Evolutionary conservation across 2,888 invertebrate species (phyloP), one percentile per base, ranked within the genome.

Genomic region (Sialis lutaria): DNA sequence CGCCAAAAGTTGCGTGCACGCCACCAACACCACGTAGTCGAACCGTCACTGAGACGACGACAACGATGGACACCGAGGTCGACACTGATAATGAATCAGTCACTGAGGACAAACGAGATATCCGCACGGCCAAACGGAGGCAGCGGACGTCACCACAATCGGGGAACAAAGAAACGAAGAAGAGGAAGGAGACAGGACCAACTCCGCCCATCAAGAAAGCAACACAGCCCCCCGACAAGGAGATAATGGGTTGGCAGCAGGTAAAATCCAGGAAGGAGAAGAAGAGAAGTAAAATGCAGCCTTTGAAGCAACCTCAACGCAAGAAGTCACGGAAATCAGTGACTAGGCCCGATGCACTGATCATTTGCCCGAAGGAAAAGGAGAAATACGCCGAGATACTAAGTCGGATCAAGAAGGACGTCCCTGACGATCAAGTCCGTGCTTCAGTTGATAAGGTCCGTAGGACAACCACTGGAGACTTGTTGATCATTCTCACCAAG

Each of bases 381-480:
- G 45, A 10, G 31, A 50, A 46, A 10, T 50, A 49, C n/a, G 45
- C 48, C 8, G 48, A 51, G 5, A 47, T 49, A 6, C 49, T 52
- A n/a, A 22, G 35, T 4, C 44, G 44, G 13, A 48, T 43, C 4
- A 48, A 46, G 40, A 10, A 10, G 5, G 45, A 43, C 7, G 48
- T 46, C 13, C 42, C 43, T 2, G 43, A 46, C 13, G 43, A 46
- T 7, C 46, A 49, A 45, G 48, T 35, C 33, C 6, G 48, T 6
- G 9, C n/a, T 10, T 33, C 10, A 3, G 49, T 50, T 1, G 45
- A 44, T 2, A 49, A 48, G 33, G 13, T 43, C 5, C 2, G 5
- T 1, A 31, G 33, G 43, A 43, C 43, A n/a, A 5, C 6, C n/a
- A 43, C n/a, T 43, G 33, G 43, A 1, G 33, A 43, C 2, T n/a